phyloP scores from a whole-genome alignment of 35 echinoderm and acorn worm genomes.

The Apostichopus parvimensis region DNA sequence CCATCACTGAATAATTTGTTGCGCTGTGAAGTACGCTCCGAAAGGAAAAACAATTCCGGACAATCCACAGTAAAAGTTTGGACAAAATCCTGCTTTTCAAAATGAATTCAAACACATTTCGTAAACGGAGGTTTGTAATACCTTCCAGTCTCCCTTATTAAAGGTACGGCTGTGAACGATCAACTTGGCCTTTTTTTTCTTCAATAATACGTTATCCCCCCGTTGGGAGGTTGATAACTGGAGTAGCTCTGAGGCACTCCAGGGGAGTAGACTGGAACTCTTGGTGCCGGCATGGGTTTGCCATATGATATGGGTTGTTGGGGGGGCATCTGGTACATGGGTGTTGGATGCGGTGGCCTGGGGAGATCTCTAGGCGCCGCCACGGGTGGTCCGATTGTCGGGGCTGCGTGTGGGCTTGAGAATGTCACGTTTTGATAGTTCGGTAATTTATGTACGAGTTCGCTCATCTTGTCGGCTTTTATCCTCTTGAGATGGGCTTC shows the following conservation, averaged over 20 bases:
- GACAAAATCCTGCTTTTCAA: too few species aligned
- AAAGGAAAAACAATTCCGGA: too few species aligned
- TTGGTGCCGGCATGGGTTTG: conserved; percentile 14
- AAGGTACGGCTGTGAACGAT: too few species aligned
- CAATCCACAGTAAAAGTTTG: too few species aligned
- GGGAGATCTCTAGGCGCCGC: conserved; percentile 13
- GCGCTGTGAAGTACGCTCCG: too few species aligned
- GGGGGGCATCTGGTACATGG: not conserved
- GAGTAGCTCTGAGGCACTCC: not conserved
- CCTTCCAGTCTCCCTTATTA: too few species aligned
- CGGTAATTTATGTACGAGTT: conserved; percentile 43
- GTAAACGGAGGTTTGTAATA: too few species aligned
- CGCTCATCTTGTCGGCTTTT: conserved; percentile 90
- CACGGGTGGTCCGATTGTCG: not conserved
- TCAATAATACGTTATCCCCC: conserved; percentile 42
- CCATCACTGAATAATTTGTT: too few species aligned
- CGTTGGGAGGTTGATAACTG: not conserved
- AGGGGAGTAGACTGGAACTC: conserved; percentile 21
- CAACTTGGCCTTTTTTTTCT: too few species aligned
- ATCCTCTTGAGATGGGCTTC: conserved; percentile 76
- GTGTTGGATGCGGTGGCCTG: not conserved
- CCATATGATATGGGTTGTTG: conserved; percentile 6
- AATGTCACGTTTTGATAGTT: not conserved
- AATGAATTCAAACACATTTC: too few species aligned
- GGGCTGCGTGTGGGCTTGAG: not conserved